Percentiles rank a stretch among this genome's conserved stretches.
Evolutionary conservation across 2,113 vertebrate genomes (phyloP).

Genomic region (Chloebia gouldiae): DNA sequence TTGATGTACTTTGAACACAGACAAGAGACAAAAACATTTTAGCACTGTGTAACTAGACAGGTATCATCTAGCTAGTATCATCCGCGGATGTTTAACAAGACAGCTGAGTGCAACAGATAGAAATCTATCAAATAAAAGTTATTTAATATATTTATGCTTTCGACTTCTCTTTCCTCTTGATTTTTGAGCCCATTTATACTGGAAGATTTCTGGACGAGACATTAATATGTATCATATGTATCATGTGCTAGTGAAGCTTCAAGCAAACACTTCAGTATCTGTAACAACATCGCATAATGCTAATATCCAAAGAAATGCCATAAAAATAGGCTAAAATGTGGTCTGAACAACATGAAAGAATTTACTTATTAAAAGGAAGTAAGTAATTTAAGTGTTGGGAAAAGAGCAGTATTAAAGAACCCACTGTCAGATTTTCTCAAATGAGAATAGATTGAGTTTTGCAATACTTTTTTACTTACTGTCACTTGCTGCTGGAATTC

Average conservation of each 20-base stretch:
- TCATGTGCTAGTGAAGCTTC: neutral
- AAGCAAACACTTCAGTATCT: neutral
- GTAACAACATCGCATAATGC: neutral
- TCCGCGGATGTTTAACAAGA: neutral
- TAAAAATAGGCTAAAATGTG: neutral
- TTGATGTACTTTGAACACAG: neutral
- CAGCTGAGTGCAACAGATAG: neutral
- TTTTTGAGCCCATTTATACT: neutral
- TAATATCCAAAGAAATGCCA: neutral
- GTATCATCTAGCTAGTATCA: neutral
- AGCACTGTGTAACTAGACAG: neutral
- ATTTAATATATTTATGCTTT: neutral
- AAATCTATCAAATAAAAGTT: neutral
- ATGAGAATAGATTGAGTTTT: neutral
- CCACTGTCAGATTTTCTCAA: neutral
- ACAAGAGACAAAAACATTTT: neutral
- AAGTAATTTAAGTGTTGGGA: neutral
- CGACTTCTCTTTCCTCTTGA: neutral
- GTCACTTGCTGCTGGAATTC: neutral
- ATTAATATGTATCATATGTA: neutral
- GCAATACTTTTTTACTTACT: neutral
- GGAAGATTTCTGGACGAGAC: neutral
- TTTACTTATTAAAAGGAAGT: neutral
- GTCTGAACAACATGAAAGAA: constrained; percentile 16
- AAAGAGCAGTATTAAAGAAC: neutral